A percentile compares a stretch with the other conserved stretches of the same genome.
phyloP scores from a whole-genome alignment of 2,113 vertebrate genomes.

The Carlito syrichta region DNA sequence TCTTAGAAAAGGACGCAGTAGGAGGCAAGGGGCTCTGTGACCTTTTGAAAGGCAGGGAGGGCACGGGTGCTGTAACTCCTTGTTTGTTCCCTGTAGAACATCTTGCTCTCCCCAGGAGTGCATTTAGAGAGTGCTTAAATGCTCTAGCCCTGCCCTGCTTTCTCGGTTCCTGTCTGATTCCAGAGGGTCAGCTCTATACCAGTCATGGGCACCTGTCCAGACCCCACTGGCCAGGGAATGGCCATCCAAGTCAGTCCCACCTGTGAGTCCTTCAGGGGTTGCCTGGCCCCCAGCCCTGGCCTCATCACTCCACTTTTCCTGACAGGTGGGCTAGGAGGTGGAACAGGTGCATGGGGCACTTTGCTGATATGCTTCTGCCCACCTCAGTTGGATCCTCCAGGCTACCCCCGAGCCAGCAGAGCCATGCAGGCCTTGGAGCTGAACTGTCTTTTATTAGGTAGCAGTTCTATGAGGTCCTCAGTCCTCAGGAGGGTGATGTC shows the following conservation, averaged over 20 bases:
- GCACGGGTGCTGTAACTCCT: background rate
- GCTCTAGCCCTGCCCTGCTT: background rate
- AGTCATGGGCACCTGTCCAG: background rate
- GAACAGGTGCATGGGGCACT: background rate
- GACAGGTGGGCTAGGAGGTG: background rate
- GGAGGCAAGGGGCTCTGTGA: background rate
- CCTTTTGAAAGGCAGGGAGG: background rate
- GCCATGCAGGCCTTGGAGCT: constrained; percentile 65
- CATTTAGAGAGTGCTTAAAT: no score
- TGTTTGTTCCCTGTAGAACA: background rate
- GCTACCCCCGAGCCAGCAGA: constrained; percentile 44
- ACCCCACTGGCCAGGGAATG: fast-evolving
- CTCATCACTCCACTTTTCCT: background rate
- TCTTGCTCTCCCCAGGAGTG: fast-evolving
- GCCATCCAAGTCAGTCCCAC: background rate
- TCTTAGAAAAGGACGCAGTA: background rate
- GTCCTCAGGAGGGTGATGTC: constrained; percentile 58
- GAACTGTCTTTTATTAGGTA: constrained; percentile 74
- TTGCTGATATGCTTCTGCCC: background rate
- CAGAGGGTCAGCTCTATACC: background rate
- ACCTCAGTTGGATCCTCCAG: constrained; percentile 34
- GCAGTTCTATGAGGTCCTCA: constrained; percentile 77
- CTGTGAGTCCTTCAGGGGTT: background rate
- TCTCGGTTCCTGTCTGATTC: background rate
- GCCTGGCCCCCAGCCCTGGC: background rate